Conservation (phyloP, 2,113 vertebrate genomes). For the Brachyhypopomus occidentalis region DNA sequence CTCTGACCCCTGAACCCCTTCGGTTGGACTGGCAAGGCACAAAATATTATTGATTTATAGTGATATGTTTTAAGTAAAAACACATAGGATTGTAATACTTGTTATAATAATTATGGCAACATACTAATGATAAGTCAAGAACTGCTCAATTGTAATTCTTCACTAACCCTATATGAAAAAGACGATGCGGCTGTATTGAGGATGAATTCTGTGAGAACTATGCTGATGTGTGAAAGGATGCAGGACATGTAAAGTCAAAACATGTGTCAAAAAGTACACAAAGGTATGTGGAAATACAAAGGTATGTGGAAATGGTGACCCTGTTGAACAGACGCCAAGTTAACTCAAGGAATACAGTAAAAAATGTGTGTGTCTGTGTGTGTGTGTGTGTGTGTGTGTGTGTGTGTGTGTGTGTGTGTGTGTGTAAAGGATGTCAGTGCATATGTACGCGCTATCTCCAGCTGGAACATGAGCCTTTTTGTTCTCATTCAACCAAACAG, state of each 20-base stretch:
- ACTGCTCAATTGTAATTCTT: too few relatives aligned
- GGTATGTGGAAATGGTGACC: conserved; percentile 22
- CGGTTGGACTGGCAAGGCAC: too few relatives aligned
- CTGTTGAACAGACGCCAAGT: conserved; percentile 26
- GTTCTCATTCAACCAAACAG: conserved; percentile 55
- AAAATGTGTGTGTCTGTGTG: conserved; percentile 14
- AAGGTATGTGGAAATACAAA: conserved; percentile 4
- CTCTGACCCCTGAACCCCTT: too few relatives aligned
- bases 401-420: not conserved
- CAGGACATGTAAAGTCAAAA: not conserved
- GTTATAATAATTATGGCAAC: too few relatives aligned
- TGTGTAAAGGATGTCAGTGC: conserved; percentile 26
- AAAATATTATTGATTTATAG: too few relatives aligned
- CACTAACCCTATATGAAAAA: not conserved
- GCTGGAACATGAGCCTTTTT: conserved; percentile 61
- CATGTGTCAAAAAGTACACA: conserved; percentile 49
- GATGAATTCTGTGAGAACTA: not conserved
- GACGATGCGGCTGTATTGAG: not conserved
- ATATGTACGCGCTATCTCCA: conserved; percentile 53
- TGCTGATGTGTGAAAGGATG: not conserved
- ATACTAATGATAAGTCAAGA: too few relatives aligned
- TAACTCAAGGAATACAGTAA: conserved; percentile 4
- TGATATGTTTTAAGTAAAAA: too few relatives aligned
- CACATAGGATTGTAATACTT: too few relatives aligned
- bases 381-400: conserved; percentile 10